Evolutionary conservation across 1,140 invertebrate genomes (phyloP).

Genomic region (Carcinoscorpius rotundicauda): DNA sequence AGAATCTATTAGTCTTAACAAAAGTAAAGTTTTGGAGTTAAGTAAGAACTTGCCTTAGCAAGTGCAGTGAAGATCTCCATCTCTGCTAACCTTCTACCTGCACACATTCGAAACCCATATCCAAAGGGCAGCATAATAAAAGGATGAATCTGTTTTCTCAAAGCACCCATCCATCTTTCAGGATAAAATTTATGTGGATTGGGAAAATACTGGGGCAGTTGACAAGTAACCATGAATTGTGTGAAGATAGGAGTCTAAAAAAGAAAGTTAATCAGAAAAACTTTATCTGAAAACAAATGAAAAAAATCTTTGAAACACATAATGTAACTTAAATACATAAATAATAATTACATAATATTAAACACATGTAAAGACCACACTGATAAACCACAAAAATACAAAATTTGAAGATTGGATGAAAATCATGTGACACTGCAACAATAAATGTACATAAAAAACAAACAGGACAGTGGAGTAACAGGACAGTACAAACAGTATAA

Average conservation of each 20-base stretch:
- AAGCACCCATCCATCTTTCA: conserved; percentile 57
- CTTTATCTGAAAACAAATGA: too few relatives aligned
- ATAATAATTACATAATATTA: too few relatives aligned
- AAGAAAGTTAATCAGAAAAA: conserved; percentile 18
- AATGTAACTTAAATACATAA: too few relatives aligned
- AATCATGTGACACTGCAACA: too few relatives aligned
- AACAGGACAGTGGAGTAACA: too few relatives aligned
- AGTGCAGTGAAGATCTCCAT: conserved; percentile 58
- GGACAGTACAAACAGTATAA: too few relatives aligned
- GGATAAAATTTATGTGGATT: conserved; percentile 59
- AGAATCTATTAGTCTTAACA: not conserved
- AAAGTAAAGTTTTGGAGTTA: not conserved
- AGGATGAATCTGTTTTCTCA: conserved; percentile 35
- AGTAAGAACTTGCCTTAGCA: conserved; percentile 45
- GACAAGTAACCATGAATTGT: conserved; percentile 69
- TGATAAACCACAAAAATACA: too few relatives aligned
- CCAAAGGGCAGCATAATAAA: conserved; percentile 77
- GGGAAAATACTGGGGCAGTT: conserved; percentile 61
- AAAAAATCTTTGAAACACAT: too few relatives aligned
- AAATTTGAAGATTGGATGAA: too few relatives aligned
- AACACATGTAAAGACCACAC: too few relatives aligned
- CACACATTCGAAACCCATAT: conserved; percentile 49
- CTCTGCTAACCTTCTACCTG: conserved; percentile 47
- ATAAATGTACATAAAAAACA: too few relatives aligned
- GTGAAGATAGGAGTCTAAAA: conserved; percentile 69